Evolutionary conservation across 2,888 invertebrate species (phyloP), one percentile per base, ranked within the genome.

Genomic region (Xanthorhoe spadicearia): DNA sequence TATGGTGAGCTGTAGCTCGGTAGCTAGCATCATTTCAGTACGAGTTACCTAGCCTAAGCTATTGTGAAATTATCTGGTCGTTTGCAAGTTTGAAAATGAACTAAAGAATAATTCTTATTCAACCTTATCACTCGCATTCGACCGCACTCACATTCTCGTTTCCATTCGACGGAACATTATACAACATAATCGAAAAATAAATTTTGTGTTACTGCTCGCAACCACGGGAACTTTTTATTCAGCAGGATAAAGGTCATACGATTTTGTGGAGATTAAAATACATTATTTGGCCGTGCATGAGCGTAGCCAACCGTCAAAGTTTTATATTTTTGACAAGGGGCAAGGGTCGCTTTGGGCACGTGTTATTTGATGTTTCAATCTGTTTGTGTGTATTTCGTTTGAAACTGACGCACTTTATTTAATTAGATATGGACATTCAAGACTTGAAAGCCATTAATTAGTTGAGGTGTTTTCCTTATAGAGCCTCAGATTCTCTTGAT

Each of bases 281-380:
- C 89, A 88, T 90, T 89, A 89, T 88, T 90, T 89, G 86, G 84
- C 83, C 86, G 75, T 76, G 79, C 84, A 82, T 85, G 83, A 81
- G 82, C 81, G 85, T 82, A 86, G 80, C 84, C 80, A 81, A 82
- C 80, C 85, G 84, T 87, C 86, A 86, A 86, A 86, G 81, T 89
- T 89, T 88, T 88, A 87, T 89, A 88, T 86, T 84, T 85, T 78
- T 89, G 90, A 89, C 89, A 85, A 72, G 86, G 90, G 89, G 80
- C 82, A 76, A 81, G 79, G 80, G 72, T 77, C 77, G 75, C 74
- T 81, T 81, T 78, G 77, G 79, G 81, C 81, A 82, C 77, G 76
- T 83, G 82, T 84, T 80, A 75, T 69, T 77, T 75, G 77, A 75
- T 73, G 77, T 81, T 80, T 74, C 74, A 78, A 79, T 79, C 74